Base-by-base conservation (phyloP, 2,888 invertebrate species). In the Atethmia centrago region DNA sequence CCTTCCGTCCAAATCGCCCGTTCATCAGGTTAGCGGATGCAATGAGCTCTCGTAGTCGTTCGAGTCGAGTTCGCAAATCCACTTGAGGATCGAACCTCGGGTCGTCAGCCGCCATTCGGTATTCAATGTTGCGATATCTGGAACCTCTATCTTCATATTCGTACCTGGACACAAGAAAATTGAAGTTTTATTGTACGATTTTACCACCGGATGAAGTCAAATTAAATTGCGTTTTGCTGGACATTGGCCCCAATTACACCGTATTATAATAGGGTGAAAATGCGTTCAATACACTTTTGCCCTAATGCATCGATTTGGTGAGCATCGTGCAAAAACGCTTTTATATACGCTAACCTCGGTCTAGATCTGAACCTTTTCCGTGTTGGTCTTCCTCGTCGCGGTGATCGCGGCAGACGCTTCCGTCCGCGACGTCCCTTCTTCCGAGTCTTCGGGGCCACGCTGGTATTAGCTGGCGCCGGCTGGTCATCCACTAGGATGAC, bases 11-110 rank as follows among this genome's bases (percentile, higher is more conserved):
- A 42, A 98, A 98, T 70, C 97, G 96, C 90, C 97, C 97, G 92
- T 98, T 98, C 92, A 98, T 98, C 88, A 98, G 96, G 91, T 98
- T 98, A 85, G 98, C 97, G 76, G 97, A 96, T n/a, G 98, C 97
- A 81, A 97, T 96, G 84, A 97, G 96, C 36, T 96, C 94, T 66
- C 96, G 95, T 79, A 96, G 88, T 51, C 93, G 92, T 80, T 95
- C 95, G 62, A 96, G 94, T 47, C 97, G 94, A 81, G 96, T 96
- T 83, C 91, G 92, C 74, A 96, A 88, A 85, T 95, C 96, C 74
- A 96, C 95, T 86, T 95, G 96, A 58, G 96, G 96, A 88, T 96
- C 96, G 88, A 96, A 96, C 83, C 96, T 94, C n/a, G 96, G 96
- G 87, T 96, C 96, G 89, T 96, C 96, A 36, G 96, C 95, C 53